These are phyloP conservation scores for Catharus ustulatus DNA, from an alignment of 2,797 vertebrate species.

Conservation along the genomic window DNA sequence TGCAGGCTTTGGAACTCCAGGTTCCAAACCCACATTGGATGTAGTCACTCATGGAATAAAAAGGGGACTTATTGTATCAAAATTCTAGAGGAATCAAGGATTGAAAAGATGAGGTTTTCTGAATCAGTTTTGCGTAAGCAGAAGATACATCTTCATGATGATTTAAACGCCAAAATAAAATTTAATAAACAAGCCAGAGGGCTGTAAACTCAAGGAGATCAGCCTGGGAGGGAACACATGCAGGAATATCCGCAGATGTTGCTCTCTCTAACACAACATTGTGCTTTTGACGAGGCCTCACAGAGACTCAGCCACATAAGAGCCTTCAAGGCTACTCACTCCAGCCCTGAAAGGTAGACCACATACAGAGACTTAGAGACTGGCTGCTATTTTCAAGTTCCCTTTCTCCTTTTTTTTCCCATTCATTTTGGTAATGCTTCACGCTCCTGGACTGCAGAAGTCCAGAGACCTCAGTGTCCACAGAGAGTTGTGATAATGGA, in stretches of 20 bases:
- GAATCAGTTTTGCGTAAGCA: neutral
- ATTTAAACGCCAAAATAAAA: neutral
- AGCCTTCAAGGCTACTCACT: neutral
- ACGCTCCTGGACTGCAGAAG: neutral
- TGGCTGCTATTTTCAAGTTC: neutral
- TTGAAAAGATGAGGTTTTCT: rapidly evolving
- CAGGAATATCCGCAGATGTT: neutral
- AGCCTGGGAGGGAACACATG: neutral
- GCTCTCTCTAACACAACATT: neutral
- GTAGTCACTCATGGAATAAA: neutral
- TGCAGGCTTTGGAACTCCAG: slow-evolving; percentile 29
- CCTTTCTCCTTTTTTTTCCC: rapidly evolving
- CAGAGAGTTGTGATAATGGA: neutral
- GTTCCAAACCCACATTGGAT: neutral
- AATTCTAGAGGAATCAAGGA: neutral
- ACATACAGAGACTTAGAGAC: neutral
- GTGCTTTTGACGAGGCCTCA: neutral
- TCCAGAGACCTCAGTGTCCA: neutral
- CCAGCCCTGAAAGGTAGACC: neutral
- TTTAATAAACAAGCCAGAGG: neutral
- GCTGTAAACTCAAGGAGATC: neutral
- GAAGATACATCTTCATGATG: neutral
- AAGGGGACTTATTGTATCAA: neutral
- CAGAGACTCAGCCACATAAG: neutral
- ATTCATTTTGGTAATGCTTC: neutral